These are phyloP conservation scores for Gordius sp. DNA, from an alignment of 2,888 invertebrate genomes.

Conservation along the genomic window DNA sequence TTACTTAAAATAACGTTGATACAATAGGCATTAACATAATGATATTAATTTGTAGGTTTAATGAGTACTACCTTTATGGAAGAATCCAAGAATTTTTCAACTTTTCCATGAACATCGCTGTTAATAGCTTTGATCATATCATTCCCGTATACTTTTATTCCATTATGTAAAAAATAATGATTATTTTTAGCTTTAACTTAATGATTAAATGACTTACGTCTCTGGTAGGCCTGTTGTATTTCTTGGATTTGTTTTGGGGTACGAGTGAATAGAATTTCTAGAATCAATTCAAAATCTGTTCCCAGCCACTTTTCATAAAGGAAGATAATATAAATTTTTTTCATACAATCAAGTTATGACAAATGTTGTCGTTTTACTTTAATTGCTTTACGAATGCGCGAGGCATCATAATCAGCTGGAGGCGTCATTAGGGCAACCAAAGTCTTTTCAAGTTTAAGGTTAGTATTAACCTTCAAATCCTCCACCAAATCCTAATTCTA, in stretches of 20 bases:
- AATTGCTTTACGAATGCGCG: background rate
- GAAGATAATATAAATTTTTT: background rate
- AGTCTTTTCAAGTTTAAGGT: background rate
- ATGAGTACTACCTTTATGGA: no score
- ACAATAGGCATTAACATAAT: no score
- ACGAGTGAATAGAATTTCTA: background rate
- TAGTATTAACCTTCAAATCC: background rate
- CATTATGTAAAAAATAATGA: no score
- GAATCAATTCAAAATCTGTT: background rate
- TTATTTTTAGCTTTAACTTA: background rate
- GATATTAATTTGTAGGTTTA: no score
- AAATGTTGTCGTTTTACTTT: background rate
- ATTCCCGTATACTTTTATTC: background rate
- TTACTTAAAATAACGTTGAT: no score
- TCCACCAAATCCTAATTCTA: background rate
- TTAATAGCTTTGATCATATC: background rate
- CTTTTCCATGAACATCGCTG: constrained; percentile 2
- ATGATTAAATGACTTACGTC: background rate
- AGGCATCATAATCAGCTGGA: background rate
- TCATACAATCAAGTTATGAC: background rate
- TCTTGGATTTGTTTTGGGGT: background rate
- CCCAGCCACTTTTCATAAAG: background rate
- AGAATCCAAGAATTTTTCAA: background rate
- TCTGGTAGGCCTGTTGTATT: background rate
- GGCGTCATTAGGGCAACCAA: constrained; percentile 12